phyloP scores from a whole-genome alignment of 1,140 invertebrate species.

The Rhopalosiphum maidis region DNA sequence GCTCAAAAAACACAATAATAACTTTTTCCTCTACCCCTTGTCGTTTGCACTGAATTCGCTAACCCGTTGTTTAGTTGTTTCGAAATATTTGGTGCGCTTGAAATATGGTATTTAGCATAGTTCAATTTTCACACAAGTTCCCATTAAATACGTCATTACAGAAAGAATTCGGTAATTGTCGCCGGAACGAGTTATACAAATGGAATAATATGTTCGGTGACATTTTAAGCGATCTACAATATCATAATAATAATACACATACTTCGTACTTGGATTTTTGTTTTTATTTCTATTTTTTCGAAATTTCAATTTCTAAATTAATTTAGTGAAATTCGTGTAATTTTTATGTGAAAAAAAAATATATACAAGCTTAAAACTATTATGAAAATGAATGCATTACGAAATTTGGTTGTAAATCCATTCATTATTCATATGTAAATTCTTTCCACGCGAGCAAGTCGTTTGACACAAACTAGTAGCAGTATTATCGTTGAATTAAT shows the following conservation, averaged over 20 bases:
- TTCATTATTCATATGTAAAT: conserved; percentile 21
- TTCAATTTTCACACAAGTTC: background rate
- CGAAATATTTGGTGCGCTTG: background rate
- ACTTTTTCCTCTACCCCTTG: conserved; percentile 27
- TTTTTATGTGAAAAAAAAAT: background rate
- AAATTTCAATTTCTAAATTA: background rate
- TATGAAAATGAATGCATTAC: background rate
- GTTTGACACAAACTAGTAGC: conserved; percentile 9
- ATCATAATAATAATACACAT: background rate
- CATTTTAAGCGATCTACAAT: background rate
- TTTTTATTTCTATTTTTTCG: background rate
- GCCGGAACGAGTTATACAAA: background rate
- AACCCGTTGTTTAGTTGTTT: conserved; percentile 29
- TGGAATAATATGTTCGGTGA: background rate
- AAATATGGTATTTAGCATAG: conserved; percentile 24
- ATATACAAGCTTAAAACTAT: background rate
- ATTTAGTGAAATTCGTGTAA: background rate
- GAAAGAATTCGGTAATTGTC: background rate
- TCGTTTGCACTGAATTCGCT: conserved; percentile 25
- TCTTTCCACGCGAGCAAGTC: background rate
- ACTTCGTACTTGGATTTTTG: background rate
- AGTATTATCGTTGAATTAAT: conserved; percentile 13
- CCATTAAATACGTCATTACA: background rate
- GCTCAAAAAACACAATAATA: conserved; percentile 54
- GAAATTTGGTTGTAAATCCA: background rate